Conservation (phyloP, 2,888 invertebrate species). For the Hetaerina titia region DNA sequence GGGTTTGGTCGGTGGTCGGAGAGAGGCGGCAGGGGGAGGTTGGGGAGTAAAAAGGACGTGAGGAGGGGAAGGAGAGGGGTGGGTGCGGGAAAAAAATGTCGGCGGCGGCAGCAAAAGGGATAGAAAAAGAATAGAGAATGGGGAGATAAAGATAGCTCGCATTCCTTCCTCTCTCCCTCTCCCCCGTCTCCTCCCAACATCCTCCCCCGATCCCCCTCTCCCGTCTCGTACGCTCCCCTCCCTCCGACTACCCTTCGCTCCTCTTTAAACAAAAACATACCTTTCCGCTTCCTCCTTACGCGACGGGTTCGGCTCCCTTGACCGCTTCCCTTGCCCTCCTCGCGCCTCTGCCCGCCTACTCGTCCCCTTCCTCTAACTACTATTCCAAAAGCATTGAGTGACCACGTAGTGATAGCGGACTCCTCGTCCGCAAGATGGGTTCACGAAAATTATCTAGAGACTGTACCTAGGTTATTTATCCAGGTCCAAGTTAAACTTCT, state of each 20-base stretch:
- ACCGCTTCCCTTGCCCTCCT: neutral
- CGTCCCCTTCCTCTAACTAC: neutral
- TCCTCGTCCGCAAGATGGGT: too few species aligned
- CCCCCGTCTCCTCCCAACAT: neutral
- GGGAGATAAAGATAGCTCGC: conserved; percentile 27
- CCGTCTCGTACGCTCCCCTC: neutral
- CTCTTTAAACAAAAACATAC: neutral
- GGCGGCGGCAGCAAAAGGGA: conserved; percentile 13
- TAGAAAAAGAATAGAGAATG: neutral
- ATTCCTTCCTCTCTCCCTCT: neutral
- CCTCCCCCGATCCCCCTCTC: neutral
- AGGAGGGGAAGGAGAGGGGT: neutral
- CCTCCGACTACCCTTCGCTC: neutral
- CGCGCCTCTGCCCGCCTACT: neutral
- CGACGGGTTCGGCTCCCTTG: too few species aligned
- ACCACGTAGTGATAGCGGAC: too few species aligned
- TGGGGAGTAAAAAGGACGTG: too few species aligned
- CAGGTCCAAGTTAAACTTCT: too few species aligned
- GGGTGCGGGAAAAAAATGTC: neutral
- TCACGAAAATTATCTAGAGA: too few species aligned
- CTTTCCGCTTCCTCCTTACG: neutral
- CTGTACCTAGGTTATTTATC: too few species aligned
- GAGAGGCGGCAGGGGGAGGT: too few species aligned
- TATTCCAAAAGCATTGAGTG: too few species aligned
- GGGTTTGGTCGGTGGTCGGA: too few species aligned